phyloP scores from a whole-genome alignment of 2,888 invertebrate genomes.

The Nasonia oneida region DNA sequence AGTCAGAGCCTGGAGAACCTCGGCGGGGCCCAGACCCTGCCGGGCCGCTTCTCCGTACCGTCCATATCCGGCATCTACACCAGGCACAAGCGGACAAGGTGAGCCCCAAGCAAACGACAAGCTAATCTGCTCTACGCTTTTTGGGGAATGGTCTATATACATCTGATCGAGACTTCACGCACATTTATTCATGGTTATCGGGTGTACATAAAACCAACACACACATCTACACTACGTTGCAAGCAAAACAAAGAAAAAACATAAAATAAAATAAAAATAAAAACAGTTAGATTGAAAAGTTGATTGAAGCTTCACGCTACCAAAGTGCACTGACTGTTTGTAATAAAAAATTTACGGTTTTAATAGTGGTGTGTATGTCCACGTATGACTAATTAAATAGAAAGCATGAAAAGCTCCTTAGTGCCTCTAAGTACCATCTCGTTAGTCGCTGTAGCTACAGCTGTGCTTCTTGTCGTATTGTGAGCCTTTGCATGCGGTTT shows the following conservation, averaged over 20 bases:
- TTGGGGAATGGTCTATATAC: not conserved
- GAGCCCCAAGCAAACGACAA: constrained; percentile 74
- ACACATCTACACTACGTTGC: not conserved
- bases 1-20: constrained; percentile 82
- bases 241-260: too few species aligned
- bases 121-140: constrained; percentile 3
- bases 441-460: constrained; percentile 1
- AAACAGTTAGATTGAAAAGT: not conserved
- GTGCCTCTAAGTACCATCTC: constrained; percentile 20
- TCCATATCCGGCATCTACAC: constrained; percentile 88
- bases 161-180: constrained; percentile 26
- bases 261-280: too few species aligned
- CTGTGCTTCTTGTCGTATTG: constrained; percentile 17
- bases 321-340: not conserved
- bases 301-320: not conserved
- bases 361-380: not conserved
- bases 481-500: constrained; percentile 37
- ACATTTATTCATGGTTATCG: not conserved
- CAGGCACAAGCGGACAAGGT: constrained; percentile 92
- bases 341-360: constrained; percentile 9
- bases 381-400: not conserved
- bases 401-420: constrained; percentile 39
- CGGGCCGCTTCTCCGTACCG: constrained; percentile 84
- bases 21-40: constrained; percentile 84
- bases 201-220: not conserved